These are phyloP conservation scores for Pristiophorus japonicus DNA, from an alignment of 2,113 vertebrate genomes.

Conservation along the genomic window DNA sequence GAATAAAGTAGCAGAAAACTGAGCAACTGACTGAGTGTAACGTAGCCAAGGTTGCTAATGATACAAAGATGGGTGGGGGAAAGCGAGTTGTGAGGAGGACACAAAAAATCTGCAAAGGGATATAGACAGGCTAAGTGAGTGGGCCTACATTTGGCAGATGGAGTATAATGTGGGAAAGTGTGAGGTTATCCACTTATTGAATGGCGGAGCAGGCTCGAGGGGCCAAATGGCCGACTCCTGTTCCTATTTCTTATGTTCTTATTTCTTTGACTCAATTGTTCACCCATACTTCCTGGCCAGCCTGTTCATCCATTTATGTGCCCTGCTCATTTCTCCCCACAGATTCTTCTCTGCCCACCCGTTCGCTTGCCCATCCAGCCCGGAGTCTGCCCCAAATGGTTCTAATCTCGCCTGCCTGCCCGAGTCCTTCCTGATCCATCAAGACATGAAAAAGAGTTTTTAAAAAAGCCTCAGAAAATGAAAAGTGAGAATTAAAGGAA, in stretches of 20 bases:
- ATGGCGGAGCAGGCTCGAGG: no score
- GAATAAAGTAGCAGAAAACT: neutral
- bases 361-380: neutral
- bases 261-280: neutral
- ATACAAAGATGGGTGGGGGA: no score
- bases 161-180: no score
- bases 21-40: no score
- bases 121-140: no score
- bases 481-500: neutral
- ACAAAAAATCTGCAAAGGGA: no score
- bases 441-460: neutral
- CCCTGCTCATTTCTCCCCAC: neutral
- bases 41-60: no score
- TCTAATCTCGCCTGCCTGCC: neutral
- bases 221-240: no score
- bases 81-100: no score
- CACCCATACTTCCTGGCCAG: neutral
- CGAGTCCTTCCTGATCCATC: neutral
- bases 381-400: neutral
- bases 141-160: no score
- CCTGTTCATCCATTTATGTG: neutral
- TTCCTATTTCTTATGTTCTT: no score
- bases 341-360: neutral
- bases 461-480: neutral
- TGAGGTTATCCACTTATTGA: no score